Conservation (phyloP, 2,888 invertebrate genomes). For the Mayetiola destructor region DNA sequence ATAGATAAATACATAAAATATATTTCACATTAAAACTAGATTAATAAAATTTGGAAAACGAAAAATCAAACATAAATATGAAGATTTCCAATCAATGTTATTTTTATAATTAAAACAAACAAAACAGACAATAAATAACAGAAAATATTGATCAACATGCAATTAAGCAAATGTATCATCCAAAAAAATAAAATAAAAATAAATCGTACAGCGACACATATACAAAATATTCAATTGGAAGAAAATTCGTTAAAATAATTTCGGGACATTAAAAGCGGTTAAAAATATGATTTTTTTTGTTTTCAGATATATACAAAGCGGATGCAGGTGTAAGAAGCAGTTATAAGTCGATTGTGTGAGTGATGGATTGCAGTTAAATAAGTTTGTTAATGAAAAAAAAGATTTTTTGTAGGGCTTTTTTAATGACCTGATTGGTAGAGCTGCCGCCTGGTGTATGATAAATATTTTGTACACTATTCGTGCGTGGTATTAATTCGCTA, state of each 20-base stretch:
- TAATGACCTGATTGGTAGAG: slow-evolving; percentile 3
- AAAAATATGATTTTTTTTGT: not conserved
- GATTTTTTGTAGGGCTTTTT: slow-evolving; percentile 5
- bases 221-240: not conserved
- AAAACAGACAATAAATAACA: too few species aligned
- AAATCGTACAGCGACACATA: not conserved
- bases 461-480: slow-evolving; percentile 6
- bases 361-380: not conserved
- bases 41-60: too few species aligned
- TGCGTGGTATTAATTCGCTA: slow-evolving; percentile 15
- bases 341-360: not conserved
- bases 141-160: not conserved
- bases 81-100: too few species aligned
- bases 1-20: too few species aligned
- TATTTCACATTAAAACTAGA: too few species aligned
- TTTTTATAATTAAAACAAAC: too few species aligned
- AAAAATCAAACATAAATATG: too few species aligned
- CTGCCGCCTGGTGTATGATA: not conserved
- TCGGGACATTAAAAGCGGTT: not conserved
- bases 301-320: not conserved
- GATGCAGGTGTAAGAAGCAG: not conserved
- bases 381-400: not conserved
- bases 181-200: too few species aligned
- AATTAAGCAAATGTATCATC: slow-evolving; percentile 5
- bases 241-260: not conserved